Evolutionary conservation across 2,113 vertebrate species (phyloP), one percentile per base, ranked within the genome.

Genomic region (Oreamnos americanus): DNA sequence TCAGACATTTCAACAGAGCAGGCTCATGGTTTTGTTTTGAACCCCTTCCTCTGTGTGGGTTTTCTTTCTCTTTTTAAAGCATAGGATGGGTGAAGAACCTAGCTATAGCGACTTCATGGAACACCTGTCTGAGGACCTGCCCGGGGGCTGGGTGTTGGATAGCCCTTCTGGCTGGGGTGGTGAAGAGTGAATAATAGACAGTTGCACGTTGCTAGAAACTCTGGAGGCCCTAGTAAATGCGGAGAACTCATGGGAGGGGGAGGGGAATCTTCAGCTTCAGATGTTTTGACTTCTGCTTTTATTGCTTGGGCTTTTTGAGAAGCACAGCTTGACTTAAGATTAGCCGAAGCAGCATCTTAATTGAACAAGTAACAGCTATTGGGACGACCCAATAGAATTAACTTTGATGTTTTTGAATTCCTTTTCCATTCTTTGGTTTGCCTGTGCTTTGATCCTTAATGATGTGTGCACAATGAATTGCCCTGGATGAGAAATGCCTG

Each of bases 391-490:
- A 30, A 82, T 84, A 53, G 83, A 85, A 97, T 96, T 97, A 95
- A 76, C 62, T 95, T 95, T 90, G 90, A 83, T 95, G 92, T 92
- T 95, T 97, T 91, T 5, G 23, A 89, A 64, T 93, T 78, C 49
- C 76, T 92, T 60, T 86, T 86, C 81, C 85, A 45, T 94, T 92
- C 78, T 95, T 89, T 21, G 96, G 76, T 86, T 95, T 58, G 55
- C 53, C 62, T 94, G 45, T 28, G 19, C 96, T 97, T 96, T 96
- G 97, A 97, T 97, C 97, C 83, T 95, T 96, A 91, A 88, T 60
- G 92, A 94, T 96, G 90, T 78, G 30, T 95, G 84, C 79, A 78
- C 91, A 74, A 2, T 43, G 90, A 91, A 51, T 95, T 74, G 45
- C 30, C 74, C 60, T 57, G 13, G 95, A 83, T 93, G 90, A 58